Evolutionary conservation across 1,140 invertebrate genomes (phyloP).

Genomic region (Cylas formicarius): DNA sequence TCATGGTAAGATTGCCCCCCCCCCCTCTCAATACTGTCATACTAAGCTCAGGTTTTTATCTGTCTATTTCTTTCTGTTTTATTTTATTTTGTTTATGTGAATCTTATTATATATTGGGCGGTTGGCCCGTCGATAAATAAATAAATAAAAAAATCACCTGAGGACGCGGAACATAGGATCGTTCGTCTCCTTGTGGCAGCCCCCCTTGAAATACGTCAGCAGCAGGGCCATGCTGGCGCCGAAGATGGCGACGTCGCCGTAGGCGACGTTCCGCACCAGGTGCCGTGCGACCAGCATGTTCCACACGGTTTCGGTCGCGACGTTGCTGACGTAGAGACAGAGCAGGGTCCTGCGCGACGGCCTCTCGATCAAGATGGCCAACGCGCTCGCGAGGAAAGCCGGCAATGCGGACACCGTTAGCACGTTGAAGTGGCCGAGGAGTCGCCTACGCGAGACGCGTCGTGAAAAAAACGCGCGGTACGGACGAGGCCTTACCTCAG

Average conservation of each 20-base stretch:
- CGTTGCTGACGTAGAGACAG: constrained; percentile 72
- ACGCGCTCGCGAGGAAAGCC: constrained; percentile 59
- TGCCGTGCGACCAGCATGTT: constrained; percentile 61
- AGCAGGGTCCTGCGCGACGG: constrained; percentile 61
- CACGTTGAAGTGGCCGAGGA: constrained; percentile 62
- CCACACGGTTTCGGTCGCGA: constrained; percentile 72
- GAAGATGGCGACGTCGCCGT: constrained; percentile 63
- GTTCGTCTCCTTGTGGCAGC: constrained; percentile 41
- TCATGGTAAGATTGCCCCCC: background rate
- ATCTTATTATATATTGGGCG: no score
- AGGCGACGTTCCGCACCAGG: constrained; percentile 51
- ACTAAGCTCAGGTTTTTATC: constrained; percentile 5
- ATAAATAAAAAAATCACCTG: constrained; percentile 45
- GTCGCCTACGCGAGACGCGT: constrained; percentile 46
- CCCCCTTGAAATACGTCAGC: constrained; percentile 52
- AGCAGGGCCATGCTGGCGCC: constrained; percentile 51
- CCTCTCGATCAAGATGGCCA: constrained; percentile 69
- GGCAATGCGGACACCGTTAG: constrained; percentile 64
- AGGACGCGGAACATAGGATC: constrained; percentile 61
- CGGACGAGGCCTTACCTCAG: constrained; percentile 55
- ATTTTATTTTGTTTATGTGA: no score
- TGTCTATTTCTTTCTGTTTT: no score
- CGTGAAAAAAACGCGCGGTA: no score
- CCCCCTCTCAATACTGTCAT: background rate
- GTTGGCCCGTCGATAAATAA: no score